Evolutionary conservation across 2,888 invertebrate species (phyloP).

Genomic region (Eulithis prunata): DNA sequence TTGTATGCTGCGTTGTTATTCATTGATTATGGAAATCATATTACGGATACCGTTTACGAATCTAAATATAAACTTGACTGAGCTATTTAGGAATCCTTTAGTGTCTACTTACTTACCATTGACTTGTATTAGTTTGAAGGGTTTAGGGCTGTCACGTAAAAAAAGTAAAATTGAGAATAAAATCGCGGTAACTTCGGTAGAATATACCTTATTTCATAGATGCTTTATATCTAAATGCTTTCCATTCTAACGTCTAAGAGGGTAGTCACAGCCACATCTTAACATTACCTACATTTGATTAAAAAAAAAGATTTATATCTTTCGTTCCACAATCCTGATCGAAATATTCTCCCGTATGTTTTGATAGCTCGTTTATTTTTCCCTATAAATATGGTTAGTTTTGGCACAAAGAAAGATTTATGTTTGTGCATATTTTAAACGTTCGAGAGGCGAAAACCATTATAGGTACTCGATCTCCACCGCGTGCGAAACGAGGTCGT

Average conservation of each 20-base stretch:
- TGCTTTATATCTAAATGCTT: too few species aligned
- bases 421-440: slow-evolving; percentile 32
- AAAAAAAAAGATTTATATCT: too few species aligned
- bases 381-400: slow-evolving; percentile 43
- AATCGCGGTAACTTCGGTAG: too few species aligned
- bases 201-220: too few species aligned
- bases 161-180: not conserved
- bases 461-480: not conserved
- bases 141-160: not conserved
- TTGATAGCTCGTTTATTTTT: slow-evolving; percentile 36
- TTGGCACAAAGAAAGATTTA: slow-evolving; percentile 36
- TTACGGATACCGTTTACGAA: slow-evolving; percentile 3
- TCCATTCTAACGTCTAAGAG: too few species aligned
- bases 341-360: slow-evolving; percentile 34
- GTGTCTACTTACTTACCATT: slow-evolving; percentile 11
- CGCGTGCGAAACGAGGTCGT: not conserved
- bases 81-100: slow-evolving; percentile 17
- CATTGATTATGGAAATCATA: slow-evolving; percentile 26
- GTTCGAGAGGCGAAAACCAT: slow-evolving; percentile 2
- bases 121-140: not conserved
- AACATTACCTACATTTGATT: too few species aligned
- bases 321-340: not conserved
- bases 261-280: too few species aligned
- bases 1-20: slow-evolving; percentile 14
- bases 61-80: slow-evolving; percentile 23